Evolutionary conservation across 2,113 vertebrate species (phyloP), one percentile per base, ranked within the genome.

Genomic region (Phylloscopus trochiloides): DNA sequence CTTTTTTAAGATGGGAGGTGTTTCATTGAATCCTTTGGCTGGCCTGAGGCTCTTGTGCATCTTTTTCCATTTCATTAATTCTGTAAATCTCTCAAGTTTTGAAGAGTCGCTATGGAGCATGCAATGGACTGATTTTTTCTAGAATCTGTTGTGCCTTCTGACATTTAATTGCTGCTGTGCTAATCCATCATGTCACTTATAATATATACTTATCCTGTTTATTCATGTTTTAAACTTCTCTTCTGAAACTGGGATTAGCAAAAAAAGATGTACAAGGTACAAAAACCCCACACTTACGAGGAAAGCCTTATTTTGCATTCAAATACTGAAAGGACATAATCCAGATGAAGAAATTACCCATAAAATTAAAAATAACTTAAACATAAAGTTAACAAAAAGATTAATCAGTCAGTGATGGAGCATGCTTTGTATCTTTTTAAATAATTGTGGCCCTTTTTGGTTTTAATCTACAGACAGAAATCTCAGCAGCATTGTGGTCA

Each of bases 61-160:
- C 95, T 95, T 92, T 97, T 97, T 89, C 86, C 57, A 45, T 88
- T 63, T 80, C 38, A 84, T 92, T 95, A 48, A 48, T 83, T 86
- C 83, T 48, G 22, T 94, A 94, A 97, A 94, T 97, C 90, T 61
- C 40, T 89, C 7, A 2, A 40, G n/a, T 76, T 88, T 91, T 61
- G 61, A 65, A 43, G 15, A 52, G 38, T 88, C n/a, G 5, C 78
- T 67, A 11, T 43, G 73, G 70, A 94, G 77, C 25, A 14, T 72
- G 58, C 78, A 90, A 61, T 71, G 78, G 47, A 36, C 34, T 79
- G 54, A 92, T 83, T 55, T 96, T 96, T 86, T 86, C 43, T 90
- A 79, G 76, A 82, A 40, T 88, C 63, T 79, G 86, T 92, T 65
- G 61, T 95, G 92, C 52, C 74, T 92, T 90, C 61, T 86, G 73